Base-by-base conservation (phyloP, 2,888 invertebrate genomes). In the Tridacna crocea region DNA sequence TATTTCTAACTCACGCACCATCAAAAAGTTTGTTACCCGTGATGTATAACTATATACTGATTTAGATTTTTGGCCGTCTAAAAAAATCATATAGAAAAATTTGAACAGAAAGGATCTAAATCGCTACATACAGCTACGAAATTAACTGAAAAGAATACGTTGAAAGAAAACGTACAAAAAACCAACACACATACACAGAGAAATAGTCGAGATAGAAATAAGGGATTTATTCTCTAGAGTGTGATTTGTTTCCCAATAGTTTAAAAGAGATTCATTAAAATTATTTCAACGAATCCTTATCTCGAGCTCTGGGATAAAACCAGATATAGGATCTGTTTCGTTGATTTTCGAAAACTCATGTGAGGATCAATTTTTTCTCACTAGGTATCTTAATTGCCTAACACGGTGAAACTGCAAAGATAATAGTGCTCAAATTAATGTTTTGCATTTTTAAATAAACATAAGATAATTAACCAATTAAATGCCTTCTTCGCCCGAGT, bases 211-310 rank as follows among this genome's bases (percentile, higher is more conserved):
- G 13, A 24, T 22, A 24, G 61, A 13, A 61, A 13, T n/a, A 61
- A 61, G 61, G 61, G 61, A 22, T 13, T 22, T 4, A 4, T 61
- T 17, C 61, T 36, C 11, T 61, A 2, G 46, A 27, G 8, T 36
- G 2, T 70, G 70, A 77, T 70, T 58, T 77, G 48, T 48, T n/a
- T 60, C 72, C 58, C 72, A 60, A 70, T 70, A 77, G 70, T 72
- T 77, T 77, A 70, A 79, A 84, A 78, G 84, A 80, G 79, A 84
- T 84, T 84, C 80, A 84, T 84, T 84, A 84, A 84, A 84, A 72
- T 78, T 73, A 73, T 84, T 80, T 84, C 84, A 84, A 68, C 84
- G 79, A 75, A 46, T 63, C 27, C 78, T 74, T 84, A 84, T 84
- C 84, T 63, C 24, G 15, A 72, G 51, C 70, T 48, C 19, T 36